A percentile compares a stretch with the other conserved stretches of the same genome.
Conservation (phyloP, 2,113 vertebrate genomes). For the Pollimyrus isidori region DNA sequence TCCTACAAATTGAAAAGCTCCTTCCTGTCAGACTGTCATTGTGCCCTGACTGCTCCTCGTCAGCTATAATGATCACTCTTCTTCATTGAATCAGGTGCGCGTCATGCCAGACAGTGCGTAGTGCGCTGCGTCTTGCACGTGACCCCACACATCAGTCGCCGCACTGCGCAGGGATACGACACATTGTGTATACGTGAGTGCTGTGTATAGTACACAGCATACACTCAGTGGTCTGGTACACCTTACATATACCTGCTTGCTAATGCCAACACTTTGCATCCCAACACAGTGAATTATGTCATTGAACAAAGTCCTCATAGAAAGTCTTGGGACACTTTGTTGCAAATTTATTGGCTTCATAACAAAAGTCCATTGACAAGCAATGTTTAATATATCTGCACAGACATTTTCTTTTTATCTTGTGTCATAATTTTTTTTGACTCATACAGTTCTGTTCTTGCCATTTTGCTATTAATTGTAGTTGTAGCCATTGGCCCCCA, state of each 20-base stretch:
- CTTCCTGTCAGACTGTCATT: conserved; percentile 65
- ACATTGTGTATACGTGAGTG: too few relatives aligned
- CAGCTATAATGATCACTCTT: conserved; percentile 67
- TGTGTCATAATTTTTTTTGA: not conserved
- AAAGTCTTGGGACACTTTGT: not conserved
- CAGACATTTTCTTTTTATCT: not conserved
- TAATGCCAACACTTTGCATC: not conserved
- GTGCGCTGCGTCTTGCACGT: conserved; percentile 6
- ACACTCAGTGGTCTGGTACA: not conserved
- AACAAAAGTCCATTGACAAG: not conserved
- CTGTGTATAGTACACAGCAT: not conserved
- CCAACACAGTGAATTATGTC: not conserved
- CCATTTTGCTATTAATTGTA: not conserved
- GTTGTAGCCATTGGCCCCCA: not conserved
- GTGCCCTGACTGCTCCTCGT: conserved; percentile 50
- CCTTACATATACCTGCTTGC: not conserved
- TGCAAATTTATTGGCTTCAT: not conserved
- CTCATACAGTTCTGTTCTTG: not conserved
- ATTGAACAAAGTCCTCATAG: not conserved
- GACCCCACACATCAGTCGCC: conserved; percentile 27
- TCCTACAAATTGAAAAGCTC: conserved; percentile 72
- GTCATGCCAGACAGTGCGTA: conserved; percentile 49
- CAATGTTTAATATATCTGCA: not conserved
- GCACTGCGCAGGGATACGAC: not conserved
- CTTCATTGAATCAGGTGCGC: conserved; percentile 37